Evolutionary conservation across 2,888 invertebrate species (phyloP).

Genomic region (Pachydiplax longipennis): DNA sequence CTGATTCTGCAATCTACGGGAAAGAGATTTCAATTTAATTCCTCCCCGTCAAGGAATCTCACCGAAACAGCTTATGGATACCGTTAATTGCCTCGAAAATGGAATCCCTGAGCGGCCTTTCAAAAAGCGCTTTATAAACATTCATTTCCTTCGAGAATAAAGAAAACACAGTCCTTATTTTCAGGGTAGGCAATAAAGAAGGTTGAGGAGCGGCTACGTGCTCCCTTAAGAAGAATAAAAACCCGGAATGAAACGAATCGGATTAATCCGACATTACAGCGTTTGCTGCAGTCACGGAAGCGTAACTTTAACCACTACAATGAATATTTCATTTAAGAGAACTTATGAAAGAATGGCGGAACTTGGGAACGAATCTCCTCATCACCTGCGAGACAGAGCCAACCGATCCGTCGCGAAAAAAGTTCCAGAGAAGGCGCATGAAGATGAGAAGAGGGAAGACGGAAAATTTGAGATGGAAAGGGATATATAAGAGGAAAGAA

Average conservation of each 20-base stretch:
- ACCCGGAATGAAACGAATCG: background rate
- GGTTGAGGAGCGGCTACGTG: background rate
- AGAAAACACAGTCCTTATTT: background rate
- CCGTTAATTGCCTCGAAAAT: background rate
- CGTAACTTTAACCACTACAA: background rate
- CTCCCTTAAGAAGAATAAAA: background rate
- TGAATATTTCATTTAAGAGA: slow-evolving; percentile 34
- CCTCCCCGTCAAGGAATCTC: no score
- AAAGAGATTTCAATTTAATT: no score
- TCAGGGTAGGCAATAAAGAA: background rate
- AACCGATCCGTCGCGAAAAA: slow-evolving; percentile 9
- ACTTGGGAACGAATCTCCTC: background rate
- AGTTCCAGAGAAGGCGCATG: background rate
- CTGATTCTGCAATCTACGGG: no score
- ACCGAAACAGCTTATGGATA: no score
- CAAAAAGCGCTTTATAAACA: background rate
- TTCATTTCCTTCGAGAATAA: background rate
- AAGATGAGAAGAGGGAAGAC: slow-evolving; percentile 10
- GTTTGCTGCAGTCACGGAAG: background rate
- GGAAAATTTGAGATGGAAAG: background rate
- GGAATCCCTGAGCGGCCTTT: background rate
- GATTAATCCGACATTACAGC: slow-evolving; percentile 10
- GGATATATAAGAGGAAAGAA: background rate
- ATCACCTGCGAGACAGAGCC: slow-evolving; percentile 5
- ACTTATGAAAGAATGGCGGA: background rate